Conservation (phyloP, 2,113 vertebrate species). For the Cavia porcellus region DNA sequence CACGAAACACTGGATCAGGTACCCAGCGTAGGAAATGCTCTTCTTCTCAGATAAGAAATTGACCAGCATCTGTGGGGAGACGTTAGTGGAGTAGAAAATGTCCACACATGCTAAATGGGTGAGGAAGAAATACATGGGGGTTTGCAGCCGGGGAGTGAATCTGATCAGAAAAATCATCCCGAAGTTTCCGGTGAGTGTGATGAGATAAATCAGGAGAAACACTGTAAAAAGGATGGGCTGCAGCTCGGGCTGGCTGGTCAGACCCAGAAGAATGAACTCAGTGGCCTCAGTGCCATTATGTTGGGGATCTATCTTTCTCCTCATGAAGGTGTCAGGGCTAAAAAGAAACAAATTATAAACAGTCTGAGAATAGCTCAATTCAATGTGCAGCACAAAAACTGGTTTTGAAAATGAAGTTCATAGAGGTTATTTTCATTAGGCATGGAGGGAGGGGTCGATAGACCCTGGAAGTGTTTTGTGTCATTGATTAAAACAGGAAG, state of each 20-base stretch:
- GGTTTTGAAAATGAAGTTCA: not conserved
- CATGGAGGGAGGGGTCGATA: not conserved
- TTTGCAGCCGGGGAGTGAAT: conserved; percentile 77
- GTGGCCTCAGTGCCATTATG: not conserved
- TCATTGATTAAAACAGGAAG: not conserved
- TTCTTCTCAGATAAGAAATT: conserved; percentile 80
- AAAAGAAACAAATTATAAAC: not conserved
- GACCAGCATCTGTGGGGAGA: conserved; percentile 85
- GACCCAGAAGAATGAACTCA: conserved; percentile 56
- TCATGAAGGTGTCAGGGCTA: not conserved
- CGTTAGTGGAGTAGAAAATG: conserved; percentile 82
- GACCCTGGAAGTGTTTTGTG: not conserved
- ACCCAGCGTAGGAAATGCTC: conserved; percentile 80
- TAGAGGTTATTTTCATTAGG: not conserved
- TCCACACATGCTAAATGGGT: conserved; percentile 85
- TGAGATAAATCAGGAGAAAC: conserved; percentile 78
- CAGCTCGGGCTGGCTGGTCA: not conserved
- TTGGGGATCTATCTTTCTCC: not conserved
- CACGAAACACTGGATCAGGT: conserved; percentile 79
- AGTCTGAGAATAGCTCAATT: not conserved
- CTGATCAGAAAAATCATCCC: conserved; percentile 79
- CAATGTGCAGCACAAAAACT: not conserved
- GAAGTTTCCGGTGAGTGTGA: conserved; percentile 81
- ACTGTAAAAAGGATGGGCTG: conserved; percentile 50
- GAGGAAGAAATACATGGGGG: conserved; percentile 86